Percentiles rank a stretch among this genome's conserved stretches.
Conservation (phyloP, 1,140 invertebrate genomes). For the Lordiphosa stackelbergi region DNA sequence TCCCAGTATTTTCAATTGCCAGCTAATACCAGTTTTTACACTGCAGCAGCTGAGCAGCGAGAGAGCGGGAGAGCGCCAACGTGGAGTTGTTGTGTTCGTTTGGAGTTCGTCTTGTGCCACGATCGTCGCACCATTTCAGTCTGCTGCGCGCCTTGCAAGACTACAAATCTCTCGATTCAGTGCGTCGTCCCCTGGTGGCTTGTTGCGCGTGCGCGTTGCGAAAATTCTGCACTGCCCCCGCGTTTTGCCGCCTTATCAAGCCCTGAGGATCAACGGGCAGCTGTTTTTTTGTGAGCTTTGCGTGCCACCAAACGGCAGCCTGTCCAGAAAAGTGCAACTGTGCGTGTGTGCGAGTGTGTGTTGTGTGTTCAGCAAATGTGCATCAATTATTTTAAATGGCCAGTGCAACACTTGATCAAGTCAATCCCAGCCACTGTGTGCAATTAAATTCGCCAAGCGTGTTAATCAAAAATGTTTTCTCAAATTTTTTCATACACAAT, state of each 20-base stretch:
- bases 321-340: slow-evolving; percentile 20
- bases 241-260: slow-evolving; percentile 36
- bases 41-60: neutral
- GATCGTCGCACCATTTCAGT: slow-evolving; percentile 23
- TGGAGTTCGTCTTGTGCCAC: slow-evolving; percentile 34
- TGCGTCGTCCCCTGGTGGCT: neutral
- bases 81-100: slow-evolving; percentile 9
- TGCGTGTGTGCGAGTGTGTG: slow-evolving; percentile 20
- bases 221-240: slow-evolving; percentile 11
- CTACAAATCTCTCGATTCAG: slow-evolving; percentile 8
- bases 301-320: slow-evolving; percentile 41
- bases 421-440: neutral
- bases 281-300: slow-evolving; percentile 10
- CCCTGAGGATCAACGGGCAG: slow-evolving; percentile 42
- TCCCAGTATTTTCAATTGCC: slow-evolving; percentile 23
- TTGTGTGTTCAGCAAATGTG: slow-evolving; percentile 35
- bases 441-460: slow-evolving; percentile 27
- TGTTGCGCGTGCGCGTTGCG: slow-evolving; percentile 27
- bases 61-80: neutral
- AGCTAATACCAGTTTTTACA: slow-evolving; percentile 26
- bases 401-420: slow-evolving; percentile 23
- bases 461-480: slow-evolving; percentile 22
- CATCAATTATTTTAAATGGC: slow-evolving; percentile 65
- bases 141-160: slow-evolving; percentile 28
- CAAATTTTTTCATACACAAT: slow-evolving; percentile 27